phyloP scores from a whole-genome alignment of 2,113 vertebrate genomes.

The Tautogolabrus adspersus region DNA sequence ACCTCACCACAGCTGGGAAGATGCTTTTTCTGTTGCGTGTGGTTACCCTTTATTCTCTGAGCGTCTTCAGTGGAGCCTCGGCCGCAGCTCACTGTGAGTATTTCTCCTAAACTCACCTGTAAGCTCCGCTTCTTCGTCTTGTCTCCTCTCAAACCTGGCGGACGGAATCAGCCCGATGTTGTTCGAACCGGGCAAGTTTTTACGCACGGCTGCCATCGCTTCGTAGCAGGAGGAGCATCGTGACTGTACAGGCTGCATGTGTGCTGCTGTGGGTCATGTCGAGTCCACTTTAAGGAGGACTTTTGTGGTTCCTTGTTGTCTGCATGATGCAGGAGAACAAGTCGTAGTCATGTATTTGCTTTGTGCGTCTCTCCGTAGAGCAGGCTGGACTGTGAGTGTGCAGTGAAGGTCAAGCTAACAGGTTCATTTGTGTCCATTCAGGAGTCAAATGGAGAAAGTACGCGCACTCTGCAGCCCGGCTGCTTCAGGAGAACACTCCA shows the following conservation, averaged over 20 bases:
- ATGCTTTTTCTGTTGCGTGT: slow-evolving; percentile 65
- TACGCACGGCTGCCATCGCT: slow-evolving; percentile 3
- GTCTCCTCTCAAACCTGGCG: not conserved
- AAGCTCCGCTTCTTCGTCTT: not conserved
- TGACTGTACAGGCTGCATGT: not conserved
- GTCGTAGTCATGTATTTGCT: not conserved
- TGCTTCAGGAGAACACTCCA: not conserved
- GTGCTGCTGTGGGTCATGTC: not conserved
- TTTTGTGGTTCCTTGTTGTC: not conserved
- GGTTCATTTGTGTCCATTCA: slow-evolving; percentile 8
- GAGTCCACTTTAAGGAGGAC: not conserved
- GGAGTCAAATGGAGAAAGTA: not conserved
- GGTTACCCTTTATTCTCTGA: slow-evolving; percentile 54
- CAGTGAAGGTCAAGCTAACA: slow-evolving; percentile 65
- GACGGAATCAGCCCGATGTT: not conserved
- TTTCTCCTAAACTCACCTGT: slow-evolving; percentile 60
- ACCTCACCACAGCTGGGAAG: slow-evolving; percentile 48
- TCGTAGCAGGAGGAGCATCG: not conserved
- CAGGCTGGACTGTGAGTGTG: not conserved
- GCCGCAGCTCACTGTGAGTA: slow-evolving; percentile 82
- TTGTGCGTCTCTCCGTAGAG: not conserved
- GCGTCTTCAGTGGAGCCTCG: slow-evolving; percentile 70
- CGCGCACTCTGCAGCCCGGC: not conserved
- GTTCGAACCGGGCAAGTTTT: not conserved
- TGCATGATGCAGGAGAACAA: slow-evolving; percentile 1